Evolutionary conservation across 2,113 vertebrate species (phyloP).

Genomic region (Willisornis vidua): DNA sequence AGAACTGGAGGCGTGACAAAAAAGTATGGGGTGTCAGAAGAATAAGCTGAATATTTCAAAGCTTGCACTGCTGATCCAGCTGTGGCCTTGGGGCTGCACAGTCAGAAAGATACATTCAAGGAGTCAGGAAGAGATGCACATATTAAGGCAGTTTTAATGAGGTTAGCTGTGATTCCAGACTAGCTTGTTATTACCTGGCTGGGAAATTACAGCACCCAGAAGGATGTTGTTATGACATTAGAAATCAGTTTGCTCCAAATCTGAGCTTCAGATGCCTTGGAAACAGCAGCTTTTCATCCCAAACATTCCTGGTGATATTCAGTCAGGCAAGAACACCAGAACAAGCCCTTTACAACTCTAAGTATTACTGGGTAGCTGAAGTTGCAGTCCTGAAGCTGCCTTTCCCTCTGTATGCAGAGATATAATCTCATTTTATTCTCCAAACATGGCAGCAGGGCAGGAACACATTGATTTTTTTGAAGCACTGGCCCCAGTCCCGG

Average conservation of each 20-base stretch:
- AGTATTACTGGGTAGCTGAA: neutral
- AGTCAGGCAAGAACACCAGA: neutral
- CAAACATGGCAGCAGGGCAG: neutral
- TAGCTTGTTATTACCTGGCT: neutral
- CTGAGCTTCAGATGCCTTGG: neutral
- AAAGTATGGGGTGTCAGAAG: neutral
- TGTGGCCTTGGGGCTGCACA: neutral
- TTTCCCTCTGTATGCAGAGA: neutral
- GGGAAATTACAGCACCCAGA: neutral
- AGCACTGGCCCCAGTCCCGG: neutral
- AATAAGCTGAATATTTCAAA: neutral
- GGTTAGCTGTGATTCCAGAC: neutral
- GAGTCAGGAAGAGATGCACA: neutral
- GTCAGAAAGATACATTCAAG: neutral
- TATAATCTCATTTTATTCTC: neutral
- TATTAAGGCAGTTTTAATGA: conserved; percentile 13
- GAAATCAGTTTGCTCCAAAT: neutral
- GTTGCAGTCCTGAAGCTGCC: neutral
- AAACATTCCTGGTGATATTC: neutral
- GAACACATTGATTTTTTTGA: neutral
- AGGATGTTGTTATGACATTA: neutral
- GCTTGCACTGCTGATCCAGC: neutral
- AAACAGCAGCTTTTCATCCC: neutral
- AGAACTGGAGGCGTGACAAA: neutral
- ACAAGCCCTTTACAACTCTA: neutral